These are phyloP conservation scores for Theonella swinhoei DNA, from an alignment of 37 sponge, comb jelly and placozoan species.

Conservation along the genomic window DNA sequence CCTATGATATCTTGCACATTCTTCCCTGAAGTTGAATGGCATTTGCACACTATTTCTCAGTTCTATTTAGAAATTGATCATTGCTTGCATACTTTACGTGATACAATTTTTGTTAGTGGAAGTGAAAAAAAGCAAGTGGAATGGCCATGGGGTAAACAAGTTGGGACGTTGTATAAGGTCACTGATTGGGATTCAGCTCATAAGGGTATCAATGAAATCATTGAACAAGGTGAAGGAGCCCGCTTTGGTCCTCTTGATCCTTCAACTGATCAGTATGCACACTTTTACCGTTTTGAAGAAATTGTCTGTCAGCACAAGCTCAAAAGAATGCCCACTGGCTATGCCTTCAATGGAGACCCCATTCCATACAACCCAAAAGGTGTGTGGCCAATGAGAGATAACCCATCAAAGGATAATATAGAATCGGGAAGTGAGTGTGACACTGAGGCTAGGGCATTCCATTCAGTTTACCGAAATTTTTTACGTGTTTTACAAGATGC, in stretches of 20 bases:
- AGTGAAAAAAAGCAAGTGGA: constrained; percentile 7
- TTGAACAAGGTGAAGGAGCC: too few species aligned
- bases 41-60: constrained; percentile 32
- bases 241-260: too few species aligned
- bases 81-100: constrained; percentile 37
- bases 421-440: constrained; percentile 15
- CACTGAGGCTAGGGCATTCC: constrained; percentile 54
- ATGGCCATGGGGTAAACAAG: constrained; percentile 34
- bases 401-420: constrained; percentile 36
- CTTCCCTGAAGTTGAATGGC: background rate
- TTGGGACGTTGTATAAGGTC: constrained; percentile 20
- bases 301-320: constrained; percentile 49
- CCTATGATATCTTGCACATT: background rate
- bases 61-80: constrained; percentile 45
- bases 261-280: too few species aligned
- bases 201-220: too few species aligned
- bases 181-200: constrained; percentile 23
- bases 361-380: constrained; percentile 45
- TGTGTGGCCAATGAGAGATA: constrained; percentile 70
- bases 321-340: background rate
- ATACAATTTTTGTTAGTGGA: background rate
- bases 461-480: constrained; percentile 23
- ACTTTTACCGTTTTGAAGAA: constrained; percentile 62
- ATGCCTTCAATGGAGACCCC: constrained; percentile 25
- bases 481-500: constrained; percentile 32